Percentiles rank a stretch among this genome's conserved stretches.
These are phyloP conservation scores for Hypsibius dujardini DNA, from an alignment of 1,140 invertebrate species.

Conservation along the genomic window DNA sequence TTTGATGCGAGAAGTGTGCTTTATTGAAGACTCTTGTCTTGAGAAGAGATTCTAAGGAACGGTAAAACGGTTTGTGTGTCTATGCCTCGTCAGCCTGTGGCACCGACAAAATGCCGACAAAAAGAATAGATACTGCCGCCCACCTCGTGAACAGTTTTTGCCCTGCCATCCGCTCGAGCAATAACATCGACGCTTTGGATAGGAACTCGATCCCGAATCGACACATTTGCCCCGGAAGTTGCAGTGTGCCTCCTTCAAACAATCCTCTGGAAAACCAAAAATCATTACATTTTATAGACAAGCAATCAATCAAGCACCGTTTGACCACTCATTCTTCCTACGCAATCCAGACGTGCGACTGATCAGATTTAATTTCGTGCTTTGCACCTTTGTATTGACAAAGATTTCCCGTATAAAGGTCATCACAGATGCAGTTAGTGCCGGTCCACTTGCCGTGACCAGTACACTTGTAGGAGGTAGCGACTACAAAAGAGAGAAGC, in stretches of 20 bases:
- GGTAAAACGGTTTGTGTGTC: background rate
- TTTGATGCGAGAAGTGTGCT: background rate
- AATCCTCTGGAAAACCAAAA: background rate
- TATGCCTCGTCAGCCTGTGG: background rate
- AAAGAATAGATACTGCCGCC: background rate
- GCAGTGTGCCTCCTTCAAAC: background rate
- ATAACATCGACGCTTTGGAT: background rate
- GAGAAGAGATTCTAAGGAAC: background rate
- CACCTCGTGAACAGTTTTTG: background rate
- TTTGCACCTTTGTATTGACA: constrained; percentile 59
- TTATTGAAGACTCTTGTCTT: constrained; percentile 2
- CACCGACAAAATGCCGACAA: background rate
- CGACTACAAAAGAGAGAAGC: constrained; percentile 34
- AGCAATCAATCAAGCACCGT: background rate
- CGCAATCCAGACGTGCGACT: too few relatives aligned
- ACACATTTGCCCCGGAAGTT: background rate
- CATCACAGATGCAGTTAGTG: constrained; percentile 46
- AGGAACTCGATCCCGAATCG: background rate
- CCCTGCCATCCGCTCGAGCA: background rate
- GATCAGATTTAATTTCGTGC: too few relatives aligned
- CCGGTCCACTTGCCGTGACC: constrained; percentile 53
- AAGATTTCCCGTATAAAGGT: constrained; percentile 53
- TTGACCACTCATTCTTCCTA: constrained; percentile 28
- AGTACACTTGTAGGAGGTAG: constrained; percentile 59
- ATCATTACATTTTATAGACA: background rate